A percentile compares a stretch with the other conserved stretches of the same genome.
phyloP scores from a whole-genome alignment of 2,797 vertebrate genomes.

The Allobates femoralis region DNA sequence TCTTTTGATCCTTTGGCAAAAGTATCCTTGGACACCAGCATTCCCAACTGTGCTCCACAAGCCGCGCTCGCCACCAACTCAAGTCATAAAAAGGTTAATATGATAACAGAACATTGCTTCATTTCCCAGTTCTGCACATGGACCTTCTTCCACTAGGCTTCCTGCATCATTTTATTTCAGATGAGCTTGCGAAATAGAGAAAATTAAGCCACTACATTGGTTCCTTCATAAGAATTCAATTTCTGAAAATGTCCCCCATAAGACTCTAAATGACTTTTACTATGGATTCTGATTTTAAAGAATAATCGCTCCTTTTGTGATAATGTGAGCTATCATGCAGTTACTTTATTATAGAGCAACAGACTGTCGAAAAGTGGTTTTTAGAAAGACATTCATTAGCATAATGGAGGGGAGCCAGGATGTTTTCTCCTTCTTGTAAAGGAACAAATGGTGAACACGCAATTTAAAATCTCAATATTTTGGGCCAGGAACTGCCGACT shows the following conservation, averaged over 20 bases:
- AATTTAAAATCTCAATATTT: slow-evolving; percentile 63
- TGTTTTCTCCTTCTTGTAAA: slow-evolving; percentile 60
- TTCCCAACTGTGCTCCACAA: background rate
- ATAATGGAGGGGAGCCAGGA: slow-evolving; percentile 63
- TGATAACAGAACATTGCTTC: slow-evolving; percentile 17
- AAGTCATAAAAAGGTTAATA: slow-evolving; percentile 48
- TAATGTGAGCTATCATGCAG: slow-evolving; percentile 64
- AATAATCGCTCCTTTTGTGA: slow-evolving; percentile 56
- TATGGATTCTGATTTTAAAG: slow-evolving; percentile 68
- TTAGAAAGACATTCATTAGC: slow-evolving; percentile 68
- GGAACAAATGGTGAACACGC: slow-evolving; percentile 62
- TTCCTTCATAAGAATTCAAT: slow-evolving; percentile 71
- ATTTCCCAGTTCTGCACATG: slow-evolving; percentile 34
- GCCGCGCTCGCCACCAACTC: background rate
- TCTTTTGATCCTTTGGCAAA: background rate
- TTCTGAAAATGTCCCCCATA: slow-evolving; percentile 66
- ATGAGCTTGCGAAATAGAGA: slow-evolving; percentile 69
- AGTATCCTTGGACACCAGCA: background rate
- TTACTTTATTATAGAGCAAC: slow-evolving; percentile 67
- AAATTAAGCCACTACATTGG: slow-evolving; percentile 66
- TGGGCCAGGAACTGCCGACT: slow-evolving; percentile 56
- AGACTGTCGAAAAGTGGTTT: slow-evolving; percentile 68
- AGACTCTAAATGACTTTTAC: slow-evolving; percentile 73
- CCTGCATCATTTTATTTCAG: slow-evolving; percentile 67
- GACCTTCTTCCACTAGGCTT: slow-evolving; percentile 60